A percentile compares a stretch with the other conserved stretches of the same genome.
These are phyloP conservation scores for Porites australiensis DNA, from an alignment of 64 coral and sea anemone species.

Conservation along the genomic window DNA sequence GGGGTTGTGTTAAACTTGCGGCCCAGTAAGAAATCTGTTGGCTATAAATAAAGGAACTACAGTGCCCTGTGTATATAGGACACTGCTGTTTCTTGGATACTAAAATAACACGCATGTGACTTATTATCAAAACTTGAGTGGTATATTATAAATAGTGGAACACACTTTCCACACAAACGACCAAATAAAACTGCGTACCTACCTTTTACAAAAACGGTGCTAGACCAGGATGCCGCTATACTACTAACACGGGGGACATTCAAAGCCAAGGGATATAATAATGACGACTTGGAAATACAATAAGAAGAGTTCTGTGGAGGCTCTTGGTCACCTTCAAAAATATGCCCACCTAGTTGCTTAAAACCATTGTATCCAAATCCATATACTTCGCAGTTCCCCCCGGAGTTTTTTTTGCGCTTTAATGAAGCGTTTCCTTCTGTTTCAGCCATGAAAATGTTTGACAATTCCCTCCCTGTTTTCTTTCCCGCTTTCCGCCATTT, in stretches of 20 bases:
- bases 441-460: conserved; percentile 21
- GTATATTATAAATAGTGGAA: too few species aligned
- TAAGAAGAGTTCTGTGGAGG: not conserved
- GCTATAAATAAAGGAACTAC: too few species aligned
- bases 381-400: conserved; percentile 1
- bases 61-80: too few species aligned
- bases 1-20: too few species aligned
- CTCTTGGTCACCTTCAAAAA: not conserved
- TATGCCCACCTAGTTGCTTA: conserved; percentile 27
- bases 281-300: not conserved
- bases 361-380: conserved; percentile 91
- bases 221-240: conserved; percentile 52
- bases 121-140: too few species aligned
- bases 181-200: too few species aligned
- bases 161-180: not conserved
- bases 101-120: too few species aligned
- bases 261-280: not conserved
- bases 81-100: too few species aligned
- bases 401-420: not conserved
- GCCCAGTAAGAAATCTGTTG: too few species aligned
- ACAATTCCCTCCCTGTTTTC: not conserved
- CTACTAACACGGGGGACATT: conserved; percentile 11
- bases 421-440: not conserved
- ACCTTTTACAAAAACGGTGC: conserved; percentile 57
- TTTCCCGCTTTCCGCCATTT: not conserved